These are phyloP conservation scores for Mongoloraphidia duomilia DNA, from an alignment of 2,888 invertebrate genomes.

Conservation along the genomic window DNA sequence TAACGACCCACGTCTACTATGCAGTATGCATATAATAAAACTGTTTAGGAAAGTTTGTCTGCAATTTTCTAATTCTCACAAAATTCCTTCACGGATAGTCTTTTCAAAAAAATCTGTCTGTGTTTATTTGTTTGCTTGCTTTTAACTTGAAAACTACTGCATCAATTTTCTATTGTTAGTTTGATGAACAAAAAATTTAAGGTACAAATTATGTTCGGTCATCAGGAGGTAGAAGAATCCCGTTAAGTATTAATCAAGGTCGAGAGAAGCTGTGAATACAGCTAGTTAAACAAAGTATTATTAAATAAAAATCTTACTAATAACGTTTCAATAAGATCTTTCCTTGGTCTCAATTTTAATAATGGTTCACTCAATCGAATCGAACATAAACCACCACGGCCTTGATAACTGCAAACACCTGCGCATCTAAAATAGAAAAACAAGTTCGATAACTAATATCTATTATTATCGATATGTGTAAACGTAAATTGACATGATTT, in stretches of 20 bases:
- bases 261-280: too few relatives aligned
- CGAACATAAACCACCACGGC: slow-evolving; percentile 57
- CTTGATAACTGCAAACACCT: slow-evolving; percentile 57
- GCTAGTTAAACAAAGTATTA: too few relatives aligned
- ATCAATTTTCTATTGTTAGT: background rate
- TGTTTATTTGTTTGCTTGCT: background rate
- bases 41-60: too few relatives aligned
- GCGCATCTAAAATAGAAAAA: slow-evolving; percentile 20
- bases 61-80: too few relatives aligned
- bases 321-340: slow-evolving; percentile 92
- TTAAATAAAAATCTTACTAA: slow-evolving; percentile 37
- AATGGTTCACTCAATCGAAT: slow-evolving; percentile 84
- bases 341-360: slow-evolving; percentile 79
- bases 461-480: background rate
- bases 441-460: slow-evolving; percentile 8
- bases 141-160: background rate
- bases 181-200: background rate
- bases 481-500: too few relatives aligned
- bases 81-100: too few relatives aligned
- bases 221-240: too few relatives aligned
- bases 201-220: too few relatives aligned
- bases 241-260: too few relatives aligned
- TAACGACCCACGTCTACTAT: too few relatives aligned
- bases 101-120: too few relatives aligned
- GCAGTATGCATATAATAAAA: too few relatives aligned